These are phyloP conservation scores for Raphicerus campestris DNA, from an alignment of 2,113 vertebrate species.

Conservation along the genomic window DNA sequence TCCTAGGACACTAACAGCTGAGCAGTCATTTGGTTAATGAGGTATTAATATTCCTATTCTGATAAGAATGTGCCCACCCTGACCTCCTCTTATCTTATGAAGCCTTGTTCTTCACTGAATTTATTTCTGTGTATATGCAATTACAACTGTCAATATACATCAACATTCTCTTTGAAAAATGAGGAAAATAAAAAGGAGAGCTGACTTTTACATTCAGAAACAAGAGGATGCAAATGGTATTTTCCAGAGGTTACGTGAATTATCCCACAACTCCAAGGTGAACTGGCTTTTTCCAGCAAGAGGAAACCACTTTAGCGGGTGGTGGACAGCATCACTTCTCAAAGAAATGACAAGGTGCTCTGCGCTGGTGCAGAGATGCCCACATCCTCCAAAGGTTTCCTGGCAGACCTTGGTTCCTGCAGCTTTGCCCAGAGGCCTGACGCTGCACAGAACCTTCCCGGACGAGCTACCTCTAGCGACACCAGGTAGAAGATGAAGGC, in stretches of 20 bases:
- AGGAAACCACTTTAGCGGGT: not conserved
- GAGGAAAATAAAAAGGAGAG: not conserved
- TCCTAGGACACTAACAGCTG: no score
- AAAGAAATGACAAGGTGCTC: not conserved
- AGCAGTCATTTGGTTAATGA: not conserved
- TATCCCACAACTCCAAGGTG: not conserved
- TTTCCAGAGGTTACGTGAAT: not conserved
- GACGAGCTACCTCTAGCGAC: not conserved
- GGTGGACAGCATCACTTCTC: not conserved
- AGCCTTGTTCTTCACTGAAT: not conserved
- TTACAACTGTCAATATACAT: not conserved
- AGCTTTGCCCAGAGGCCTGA: not conserved
- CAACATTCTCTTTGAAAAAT: not conserved
- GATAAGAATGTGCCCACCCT: not conserved
- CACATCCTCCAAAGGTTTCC: not conserved
- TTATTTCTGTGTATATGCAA: not conserved
- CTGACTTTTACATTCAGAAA: not conserved
- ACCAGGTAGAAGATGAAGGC: not conserved
- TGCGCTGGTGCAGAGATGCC: rapidly evolving
- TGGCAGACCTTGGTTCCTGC: not conserved
- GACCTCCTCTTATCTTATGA: not conserved
- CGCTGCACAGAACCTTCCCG: not conserved
- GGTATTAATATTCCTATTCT: not conserved
- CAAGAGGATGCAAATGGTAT: not conserved
- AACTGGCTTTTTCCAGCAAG: not conserved